A percentile compares a stretch with the other conserved stretches of the same genome.
Conservation (phyloP, 92 coral and sea anemone species). For the Parazoanthus atlanticus region DNA sequence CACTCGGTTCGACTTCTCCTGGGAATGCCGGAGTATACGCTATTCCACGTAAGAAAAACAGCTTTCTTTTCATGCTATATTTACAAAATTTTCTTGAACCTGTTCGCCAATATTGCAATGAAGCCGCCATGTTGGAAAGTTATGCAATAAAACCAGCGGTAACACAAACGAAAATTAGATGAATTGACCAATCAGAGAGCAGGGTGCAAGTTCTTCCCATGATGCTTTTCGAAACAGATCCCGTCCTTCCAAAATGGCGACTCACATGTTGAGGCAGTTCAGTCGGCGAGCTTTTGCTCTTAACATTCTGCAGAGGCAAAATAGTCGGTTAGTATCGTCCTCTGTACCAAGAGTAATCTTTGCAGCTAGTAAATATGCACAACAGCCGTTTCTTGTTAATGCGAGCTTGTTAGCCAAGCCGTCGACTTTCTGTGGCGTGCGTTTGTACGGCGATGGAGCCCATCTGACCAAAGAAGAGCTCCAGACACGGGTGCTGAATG, state of each 20-base stretch:
- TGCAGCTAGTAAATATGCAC: conserved; percentile 67
- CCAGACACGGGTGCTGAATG: conserved; percentile 87
- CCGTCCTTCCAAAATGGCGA: conserved; percentile 85
- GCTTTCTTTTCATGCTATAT: not conserved
- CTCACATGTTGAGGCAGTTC: conserved; percentile 86
- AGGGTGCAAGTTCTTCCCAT: conserved; percentile 55
- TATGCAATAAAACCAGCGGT: conserved; percentile 29
- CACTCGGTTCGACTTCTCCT: conserved; percentile 84
- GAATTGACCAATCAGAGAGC: conserved; percentile 11
- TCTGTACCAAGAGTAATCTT: conserved; percentile 71
- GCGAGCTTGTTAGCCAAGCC: conserved; percentile 58
- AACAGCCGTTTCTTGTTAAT: conserved; percentile 66
- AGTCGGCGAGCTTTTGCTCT: conserved; percentile 64
- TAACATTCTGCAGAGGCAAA: conserved; percentile 69
- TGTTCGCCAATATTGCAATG: not conserved
- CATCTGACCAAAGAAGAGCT: conserved; percentile 76
- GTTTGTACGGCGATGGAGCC: conserved; percentile 75
- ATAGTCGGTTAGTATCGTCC: conserved; percentile 70
- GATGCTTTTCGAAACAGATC: conserved; percentile 26
- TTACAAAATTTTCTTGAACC: not conserved
- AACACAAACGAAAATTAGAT: not conserved
- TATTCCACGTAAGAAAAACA: conserved; percentile 15
- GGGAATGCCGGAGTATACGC: conserved; percentile 83
- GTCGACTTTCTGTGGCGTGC: conserved; percentile 52
- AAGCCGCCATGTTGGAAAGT: conserved; percentile 53